Evolutionary conservation across 2,888 invertebrate genomes (phyloP).

Genomic region (Amphipyra berbera): DNA sequence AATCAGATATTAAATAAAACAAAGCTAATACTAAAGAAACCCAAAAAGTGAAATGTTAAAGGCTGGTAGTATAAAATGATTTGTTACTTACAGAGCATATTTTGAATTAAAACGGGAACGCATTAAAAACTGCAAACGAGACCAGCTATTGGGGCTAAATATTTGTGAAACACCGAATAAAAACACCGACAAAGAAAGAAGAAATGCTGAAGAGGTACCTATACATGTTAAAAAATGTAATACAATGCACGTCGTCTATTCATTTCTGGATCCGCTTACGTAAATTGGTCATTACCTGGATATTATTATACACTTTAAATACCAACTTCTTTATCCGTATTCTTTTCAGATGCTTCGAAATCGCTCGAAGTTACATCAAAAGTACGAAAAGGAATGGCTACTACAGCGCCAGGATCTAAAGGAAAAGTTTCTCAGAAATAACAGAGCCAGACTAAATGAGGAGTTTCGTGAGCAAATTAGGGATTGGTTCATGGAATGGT

Average conservation of each 20-base stretch:
- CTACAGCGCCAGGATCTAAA: constrained; percentile 59
- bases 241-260: too few relatives aligned
- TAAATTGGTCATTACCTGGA: too few relatives aligned
- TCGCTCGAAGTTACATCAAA: constrained; percentile 23
- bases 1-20: background rate
- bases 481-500: constrained; percentile 80
- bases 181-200: constrained; percentile 30
- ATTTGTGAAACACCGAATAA: constrained; percentile 53
- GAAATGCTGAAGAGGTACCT: constrained; percentile 64
- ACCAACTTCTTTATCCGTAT: background rate
- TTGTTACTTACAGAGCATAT: constrained; percentile 67
- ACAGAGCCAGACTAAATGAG: constrained; percentile 65
- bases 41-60: too few relatives aligned
- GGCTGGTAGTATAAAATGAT: too few relatives aligned
- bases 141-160: constrained; percentile 69
- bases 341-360: constrained; percentile 27
- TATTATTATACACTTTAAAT: too few relatives aligned
- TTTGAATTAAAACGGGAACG: constrained; percentile 74
- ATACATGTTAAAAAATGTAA: too few relatives aligned
- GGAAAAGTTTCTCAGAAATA: constrained; percentile 60
- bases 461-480: constrained; percentile 74
- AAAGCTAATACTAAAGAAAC: too few relatives aligned
- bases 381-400: constrained; percentile 65
- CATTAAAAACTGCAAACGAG: constrained; percentile 63
- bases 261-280: too few relatives aligned